A percentile compares a stretch with the other conserved stretches of the same genome.
Conservation (phyloP, 2,888 invertebrate species). For the Drosophila borealis region DNA sequence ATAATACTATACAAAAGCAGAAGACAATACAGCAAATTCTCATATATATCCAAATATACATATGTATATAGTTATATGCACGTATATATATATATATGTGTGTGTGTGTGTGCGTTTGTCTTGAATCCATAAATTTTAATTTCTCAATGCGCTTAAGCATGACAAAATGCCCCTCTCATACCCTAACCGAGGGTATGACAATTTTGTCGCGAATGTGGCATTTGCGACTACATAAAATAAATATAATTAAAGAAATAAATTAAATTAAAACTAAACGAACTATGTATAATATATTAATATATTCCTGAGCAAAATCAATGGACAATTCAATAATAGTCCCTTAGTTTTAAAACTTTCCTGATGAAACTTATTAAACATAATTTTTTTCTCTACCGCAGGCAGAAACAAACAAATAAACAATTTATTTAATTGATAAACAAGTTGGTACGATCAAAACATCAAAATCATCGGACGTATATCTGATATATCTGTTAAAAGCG, state of each 20-base stretch:
- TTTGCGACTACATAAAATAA: too few species aligned
- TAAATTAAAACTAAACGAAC: too few species aligned
- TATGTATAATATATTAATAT: neutral
- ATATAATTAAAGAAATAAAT: too few species aligned
- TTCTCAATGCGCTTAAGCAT: constrained; percentile 67
- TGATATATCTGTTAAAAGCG: too few species aligned
- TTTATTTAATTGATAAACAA: neutral
- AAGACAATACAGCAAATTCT: constrained; percentile 39
- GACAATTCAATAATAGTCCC: too few species aligned
- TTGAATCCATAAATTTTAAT: constrained; percentile 61
- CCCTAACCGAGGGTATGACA: neutral
- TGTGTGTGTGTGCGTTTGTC: constrained; percentile 10
- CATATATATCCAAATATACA: constrained; percentile 21
- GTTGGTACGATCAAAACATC: too few species aligned
- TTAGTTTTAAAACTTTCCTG: too few species aligned
- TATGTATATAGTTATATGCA: constrained; percentile 6
- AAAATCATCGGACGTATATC: too few species aligned
- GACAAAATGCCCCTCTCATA: constrained; percentile 65
- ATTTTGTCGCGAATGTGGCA: neutral
- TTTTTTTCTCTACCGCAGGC: too few species aligned
- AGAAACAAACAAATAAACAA: too few species aligned
- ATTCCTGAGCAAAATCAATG: too few species aligned
- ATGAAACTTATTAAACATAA: too few species aligned
- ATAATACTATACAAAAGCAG: constrained; percentile 57
- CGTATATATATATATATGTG: constrained; percentile 1